A percentile compares a stretch with the other conserved stretches of the same genome.
Conservation (phyloP, 2,113 vertebrate species). For the Cyprinus carpio region DNA sequence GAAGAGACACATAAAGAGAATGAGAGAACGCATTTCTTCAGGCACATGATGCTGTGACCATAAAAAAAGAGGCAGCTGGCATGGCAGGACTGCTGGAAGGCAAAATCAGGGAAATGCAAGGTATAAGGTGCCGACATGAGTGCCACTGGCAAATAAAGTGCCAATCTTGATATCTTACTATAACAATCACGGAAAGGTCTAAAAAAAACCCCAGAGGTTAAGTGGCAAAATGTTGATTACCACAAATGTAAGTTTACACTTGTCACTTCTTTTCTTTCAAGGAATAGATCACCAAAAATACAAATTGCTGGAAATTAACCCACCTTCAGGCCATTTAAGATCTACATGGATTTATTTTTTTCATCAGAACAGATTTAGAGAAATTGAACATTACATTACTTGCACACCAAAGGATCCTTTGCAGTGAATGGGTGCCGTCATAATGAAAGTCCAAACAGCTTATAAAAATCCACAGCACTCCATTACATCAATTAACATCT, state of each 20-base stretch:
- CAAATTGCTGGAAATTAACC: not conserved
- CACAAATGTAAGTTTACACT: not conserved
- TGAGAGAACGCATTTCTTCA: constrained; percentile 17
- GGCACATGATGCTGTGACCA: constrained; percentile 27
- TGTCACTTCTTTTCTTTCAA: not conserved
- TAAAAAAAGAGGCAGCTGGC: constrained; percentile 44
- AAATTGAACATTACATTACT: too few species aligned
- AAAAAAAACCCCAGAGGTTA: not conserved
- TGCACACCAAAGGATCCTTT: too few species aligned
- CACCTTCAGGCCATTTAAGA: too few species aligned
- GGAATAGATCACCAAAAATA: not conserved
- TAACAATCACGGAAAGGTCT: not conserved
- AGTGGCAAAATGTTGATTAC: not conserved
- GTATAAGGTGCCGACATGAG: constrained; percentile 12
- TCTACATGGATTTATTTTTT: too few species aligned
- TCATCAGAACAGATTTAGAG: too few species aligned
- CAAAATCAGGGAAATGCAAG: constrained; percentile 7
- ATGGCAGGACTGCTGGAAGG: constrained; percentile 26
- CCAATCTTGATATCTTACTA: not conserved
- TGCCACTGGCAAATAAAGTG: not conserved
- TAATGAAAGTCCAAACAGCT: too few species aligned
- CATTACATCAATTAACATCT: too few species aligned
- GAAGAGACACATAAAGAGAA: constrained; percentile 30
- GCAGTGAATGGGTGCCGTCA: too few species aligned
- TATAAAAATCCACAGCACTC: too few species aligned